phyloP scores from a whole-genome alignment of 1,140 invertebrate species.

The Procambarus virginalis region DNA sequence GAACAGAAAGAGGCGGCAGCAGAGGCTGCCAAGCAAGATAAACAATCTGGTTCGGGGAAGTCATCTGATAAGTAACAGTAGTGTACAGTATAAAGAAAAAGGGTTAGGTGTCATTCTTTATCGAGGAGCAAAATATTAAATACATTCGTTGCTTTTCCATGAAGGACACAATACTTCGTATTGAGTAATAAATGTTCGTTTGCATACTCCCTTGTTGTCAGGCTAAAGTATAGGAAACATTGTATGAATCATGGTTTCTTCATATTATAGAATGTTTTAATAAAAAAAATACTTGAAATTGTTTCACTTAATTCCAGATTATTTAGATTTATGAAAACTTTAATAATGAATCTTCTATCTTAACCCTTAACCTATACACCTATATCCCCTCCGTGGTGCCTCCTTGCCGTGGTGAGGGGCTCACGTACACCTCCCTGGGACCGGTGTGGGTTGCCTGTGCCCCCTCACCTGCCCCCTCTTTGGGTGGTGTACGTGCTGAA shows the following conservation, averaged over 20 bases:
- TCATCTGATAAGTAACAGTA: not conserved
- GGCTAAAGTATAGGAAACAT: not conserved
- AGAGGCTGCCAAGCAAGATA: conserved; percentile 78
- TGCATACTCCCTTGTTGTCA: not conserved
- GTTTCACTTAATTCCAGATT: not conserved
- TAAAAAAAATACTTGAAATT: not conserved
- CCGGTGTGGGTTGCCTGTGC: too few relatives aligned
- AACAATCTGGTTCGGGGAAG: conserved; percentile 72
- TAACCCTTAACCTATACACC: too few relatives aligned
- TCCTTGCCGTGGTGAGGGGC: too few relatives aligned
- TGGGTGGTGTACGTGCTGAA: too few relatives aligned
- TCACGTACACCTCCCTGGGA: too few relatives aligned
- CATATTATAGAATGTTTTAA: not conserved
- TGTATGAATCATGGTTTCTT: not conserved
- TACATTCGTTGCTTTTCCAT: not conserved
- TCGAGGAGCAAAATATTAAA: not conserved
- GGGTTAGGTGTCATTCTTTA: not conserved
- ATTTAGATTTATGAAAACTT: too few relatives aligned
- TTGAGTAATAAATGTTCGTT: not conserved
- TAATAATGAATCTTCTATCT: too few relatives aligned
- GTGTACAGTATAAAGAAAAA: not conserved
- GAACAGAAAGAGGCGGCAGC: conserved; percentile 89
- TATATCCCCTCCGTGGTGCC: too few relatives aligned
- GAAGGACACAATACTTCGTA: not conserved
- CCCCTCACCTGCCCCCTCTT: too few relatives aligned